Evolutionary conservation across 2,888 invertebrate genomes (phyloP).

Genomic region (Pristionchus fissidentatus): DNA sequence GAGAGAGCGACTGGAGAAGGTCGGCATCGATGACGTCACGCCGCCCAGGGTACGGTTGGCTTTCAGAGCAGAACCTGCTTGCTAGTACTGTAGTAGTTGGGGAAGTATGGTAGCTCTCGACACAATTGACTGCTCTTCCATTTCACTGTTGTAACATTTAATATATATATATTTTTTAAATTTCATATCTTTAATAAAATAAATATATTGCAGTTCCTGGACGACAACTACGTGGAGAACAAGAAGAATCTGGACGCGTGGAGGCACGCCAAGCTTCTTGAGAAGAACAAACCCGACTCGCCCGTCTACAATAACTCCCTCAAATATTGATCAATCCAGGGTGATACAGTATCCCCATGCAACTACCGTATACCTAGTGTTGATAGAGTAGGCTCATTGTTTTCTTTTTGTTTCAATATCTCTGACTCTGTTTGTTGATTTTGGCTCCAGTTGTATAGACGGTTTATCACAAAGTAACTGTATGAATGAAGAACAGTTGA

Average conservation of each 20-base stretch:
- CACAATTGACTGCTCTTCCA: too few species aligned
- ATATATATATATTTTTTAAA: not conserved
- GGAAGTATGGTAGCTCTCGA: conserved; percentile 54
- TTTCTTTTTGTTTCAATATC: too few species aligned
- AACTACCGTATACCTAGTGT: not conserved
- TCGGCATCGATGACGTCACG: conserved; percentile 78
- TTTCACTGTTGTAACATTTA: too few species aligned
- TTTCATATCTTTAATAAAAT: not conserved
- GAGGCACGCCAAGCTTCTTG: conserved; percentile 60
- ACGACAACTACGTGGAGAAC: conserved; percentile 70
- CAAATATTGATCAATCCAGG: conserved; percentile 37
- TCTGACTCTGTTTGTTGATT: conserved; percentile 19
- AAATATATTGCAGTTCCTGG: conserved; percentile 59
- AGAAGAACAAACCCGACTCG: conserved; percentile 37
- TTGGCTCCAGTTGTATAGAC: conserved; percentile 20
- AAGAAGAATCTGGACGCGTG: conserved; percentile 66
- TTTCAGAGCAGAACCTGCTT: too few species aligned
- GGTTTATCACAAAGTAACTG: conserved; percentile 13
- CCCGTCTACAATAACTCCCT: conserved; percentile 46
- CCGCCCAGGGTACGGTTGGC: conserved; percentile 43
- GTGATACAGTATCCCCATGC: too few species aligned
- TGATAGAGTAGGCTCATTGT: not conserved
- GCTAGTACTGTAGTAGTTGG: not conserved
- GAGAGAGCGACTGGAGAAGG: conserved; percentile 85
- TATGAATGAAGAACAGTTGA: not conserved